Percentiles rank a stretch among this genome's conserved stretches.
Conservation (phyloP, 2,888 invertebrate genomes). For the Apamea crenata region DNA sequence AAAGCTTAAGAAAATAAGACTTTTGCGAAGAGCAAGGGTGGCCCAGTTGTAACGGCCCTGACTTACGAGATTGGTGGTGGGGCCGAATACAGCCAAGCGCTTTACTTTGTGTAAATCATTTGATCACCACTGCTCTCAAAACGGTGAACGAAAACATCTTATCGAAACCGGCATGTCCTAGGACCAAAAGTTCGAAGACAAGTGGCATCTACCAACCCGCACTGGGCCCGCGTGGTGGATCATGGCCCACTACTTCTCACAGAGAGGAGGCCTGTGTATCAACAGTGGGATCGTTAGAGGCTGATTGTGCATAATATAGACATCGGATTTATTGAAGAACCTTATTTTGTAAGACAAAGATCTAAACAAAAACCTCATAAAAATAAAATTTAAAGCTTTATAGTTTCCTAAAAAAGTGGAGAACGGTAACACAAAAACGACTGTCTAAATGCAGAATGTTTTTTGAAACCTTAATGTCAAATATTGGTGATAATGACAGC, state of each 20-base stretch:
- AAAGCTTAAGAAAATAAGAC: background rate
- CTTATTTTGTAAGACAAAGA: background rate
- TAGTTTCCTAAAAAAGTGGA: background rate
- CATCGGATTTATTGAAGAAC: too few relatives aligned
- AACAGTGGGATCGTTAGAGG: background rate
- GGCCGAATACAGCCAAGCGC: background rate
- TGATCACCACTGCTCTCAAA: background rate
- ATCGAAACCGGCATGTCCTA: background rate
- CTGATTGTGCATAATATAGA: background rate
- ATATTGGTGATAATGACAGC: background rate
- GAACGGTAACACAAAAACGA: background rate
- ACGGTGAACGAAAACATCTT: background rate
- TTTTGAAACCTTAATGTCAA: background rate
- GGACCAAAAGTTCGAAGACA: background rate
- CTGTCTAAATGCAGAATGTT: background rate
- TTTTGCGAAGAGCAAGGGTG: background rate
- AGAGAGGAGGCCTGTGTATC: background rate
- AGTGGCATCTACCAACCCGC: background rate
- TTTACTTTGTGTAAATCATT: background rate
- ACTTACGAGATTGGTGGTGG: too few relatives aligned
- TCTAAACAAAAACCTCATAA: background rate
- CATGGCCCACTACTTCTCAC: background rate
- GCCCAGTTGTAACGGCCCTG: too few relatives aligned
- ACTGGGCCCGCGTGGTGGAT: background rate
- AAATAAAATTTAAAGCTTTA: background rate